Conservation (phyloP, 2,888 invertebrate genomes). For the Orchestes rusci region DNA sequence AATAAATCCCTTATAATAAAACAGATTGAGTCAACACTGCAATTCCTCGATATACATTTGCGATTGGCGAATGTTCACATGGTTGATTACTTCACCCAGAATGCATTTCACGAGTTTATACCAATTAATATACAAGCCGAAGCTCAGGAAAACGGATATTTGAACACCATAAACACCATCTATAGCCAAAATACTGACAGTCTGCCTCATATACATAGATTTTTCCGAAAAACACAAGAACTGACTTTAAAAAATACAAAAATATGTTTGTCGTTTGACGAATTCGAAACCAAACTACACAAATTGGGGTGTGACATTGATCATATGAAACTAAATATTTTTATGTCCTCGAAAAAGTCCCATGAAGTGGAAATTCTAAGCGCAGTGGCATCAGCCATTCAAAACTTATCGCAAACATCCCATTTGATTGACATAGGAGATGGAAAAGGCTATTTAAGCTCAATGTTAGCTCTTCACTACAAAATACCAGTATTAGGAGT, state of each 20-base stretch:
- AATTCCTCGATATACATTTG: slow-evolving; percentile 53
- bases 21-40: slow-evolving; percentile 48
- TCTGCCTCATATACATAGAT: slow-evolving; percentile 32
- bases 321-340: slow-evolving; percentile 50
- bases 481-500: slow-evolving; percentile 70
- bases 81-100: slow-evolving; percentile 62
- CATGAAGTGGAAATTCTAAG: slow-evolving; percentile 71
- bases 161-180: slow-evolving; percentile 47
- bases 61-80: slow-evolving; percentile 70
- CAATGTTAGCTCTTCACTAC: slow-evolving; percentile 64
- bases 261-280: slow-evolving; percentile 44
- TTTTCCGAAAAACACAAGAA: slow-evolving; percentile 31
- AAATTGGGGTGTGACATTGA: slow-evolving; percentile 36
- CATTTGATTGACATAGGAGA: slow-evolving; percentile 80
- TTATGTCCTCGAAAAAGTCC: slow-evolving; percentile 74
- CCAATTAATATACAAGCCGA: slow-evolving; percentile 49
- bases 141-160: slow-evolving; percentile 43
- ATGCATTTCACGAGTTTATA: slow-evolving; percentile 52
- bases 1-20: slow-evolving; percentile 33
- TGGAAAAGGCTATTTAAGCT: slow-evolving; percentile 81
- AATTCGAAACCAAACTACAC: slow-evolving; percentile 42
- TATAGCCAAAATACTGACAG: slow-evolving; percentile 39
- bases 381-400: slow-evolving; percentile 51
- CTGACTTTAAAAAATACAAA: slow-evolving; percentile 37
- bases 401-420: slow-evolving; percentile 36